These are phyloP conservation scores for Megalopta genalis DNA, from an alignment of 1,140 invertebrate species.

Conservation along the genomic window DNA sequence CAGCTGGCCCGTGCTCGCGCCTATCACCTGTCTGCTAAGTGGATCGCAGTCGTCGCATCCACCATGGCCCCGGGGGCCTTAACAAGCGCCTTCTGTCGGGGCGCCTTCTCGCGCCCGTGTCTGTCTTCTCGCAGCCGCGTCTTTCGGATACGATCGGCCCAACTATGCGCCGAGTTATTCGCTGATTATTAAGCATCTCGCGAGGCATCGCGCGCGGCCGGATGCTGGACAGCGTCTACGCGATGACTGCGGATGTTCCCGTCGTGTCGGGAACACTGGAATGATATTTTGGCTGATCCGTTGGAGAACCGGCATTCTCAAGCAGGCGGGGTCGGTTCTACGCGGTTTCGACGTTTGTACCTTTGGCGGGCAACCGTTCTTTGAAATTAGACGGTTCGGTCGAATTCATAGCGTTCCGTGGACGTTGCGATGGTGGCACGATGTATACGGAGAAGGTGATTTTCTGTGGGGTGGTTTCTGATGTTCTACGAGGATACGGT, in stretches of 20 bases:
- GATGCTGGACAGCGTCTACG: neutral
- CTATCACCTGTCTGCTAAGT: conserved; percentile 73
- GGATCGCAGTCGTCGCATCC: conserved; percentile 20
- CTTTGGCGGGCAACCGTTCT: no score
- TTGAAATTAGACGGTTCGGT: no score
- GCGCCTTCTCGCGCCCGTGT: no score
- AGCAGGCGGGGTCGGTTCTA: no score
- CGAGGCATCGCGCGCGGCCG: neutral
- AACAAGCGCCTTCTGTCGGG: neutral
- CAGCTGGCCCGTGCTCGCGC: conserved; percentile 81
- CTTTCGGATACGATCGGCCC: neutral
- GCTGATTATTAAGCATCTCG: conserved; percentile 4
- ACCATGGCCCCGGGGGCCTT: neutral
- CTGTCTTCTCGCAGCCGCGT: no score
- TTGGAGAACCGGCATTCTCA: neutral
- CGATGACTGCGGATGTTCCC: no score
- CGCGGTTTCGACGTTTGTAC: no score
- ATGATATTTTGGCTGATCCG: neutral
- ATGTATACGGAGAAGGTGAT: no score
- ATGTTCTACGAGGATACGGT: no score
- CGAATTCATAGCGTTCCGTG: no score
- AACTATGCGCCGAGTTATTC: conserved; percentile 36
- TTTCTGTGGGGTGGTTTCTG: no score
- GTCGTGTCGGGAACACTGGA: neutral
- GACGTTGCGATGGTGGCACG: no score